A percentile compares a stretch with the other conserved stretches of the same genome.
Evolutionary conservation across 2,797 vertebrate species (phyloP).

Genomic region (Bradypus variegatus): DNA sequence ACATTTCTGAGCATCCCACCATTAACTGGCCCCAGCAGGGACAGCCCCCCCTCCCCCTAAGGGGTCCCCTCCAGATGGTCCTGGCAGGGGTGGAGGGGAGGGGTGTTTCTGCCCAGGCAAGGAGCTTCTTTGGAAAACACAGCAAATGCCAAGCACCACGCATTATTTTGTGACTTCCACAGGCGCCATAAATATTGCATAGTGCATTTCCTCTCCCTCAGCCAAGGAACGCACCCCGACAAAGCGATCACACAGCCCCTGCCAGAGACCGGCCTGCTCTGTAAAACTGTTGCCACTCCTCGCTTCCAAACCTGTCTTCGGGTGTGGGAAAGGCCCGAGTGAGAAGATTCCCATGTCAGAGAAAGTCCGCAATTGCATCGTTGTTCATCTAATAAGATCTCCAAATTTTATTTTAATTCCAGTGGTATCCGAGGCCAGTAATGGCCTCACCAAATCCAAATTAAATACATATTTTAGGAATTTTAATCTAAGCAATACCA

Average conservation of each 20-base stretch:
- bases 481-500: slow-evolving; percentile 57
- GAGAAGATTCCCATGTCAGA: neutral
- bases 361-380: neutral
- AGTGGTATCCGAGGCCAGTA: neutral
- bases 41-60: neutral
- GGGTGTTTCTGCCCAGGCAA: neutral
- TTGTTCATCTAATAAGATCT: neutral
- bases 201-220: neutral
- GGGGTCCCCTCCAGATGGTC: neutral
- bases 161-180: neutral
- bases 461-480: slow-evolving; percentile 63
- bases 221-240: neutral
- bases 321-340: neutral
- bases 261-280: neutral
- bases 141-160: neutral
- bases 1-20: neutral
- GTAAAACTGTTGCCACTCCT: neutral
- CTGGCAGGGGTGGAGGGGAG: neutral
- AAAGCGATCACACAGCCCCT: neutral
- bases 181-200: slow-evolving; percentile 37
- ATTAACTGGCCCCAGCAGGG: neutral
- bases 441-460: slow-evolving; percentile 60
- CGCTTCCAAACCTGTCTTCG: fast-evolving
- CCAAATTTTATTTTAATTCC: neutral
- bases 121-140: neutral